Percentiles rank a stretch among this genome's conserved stretches.
These are phyloP conservation scores for Rhyacophila evoluta DNA, from an alignment of 2,888 invertebrate genomes.

Conservation along the genomic window DNA sequence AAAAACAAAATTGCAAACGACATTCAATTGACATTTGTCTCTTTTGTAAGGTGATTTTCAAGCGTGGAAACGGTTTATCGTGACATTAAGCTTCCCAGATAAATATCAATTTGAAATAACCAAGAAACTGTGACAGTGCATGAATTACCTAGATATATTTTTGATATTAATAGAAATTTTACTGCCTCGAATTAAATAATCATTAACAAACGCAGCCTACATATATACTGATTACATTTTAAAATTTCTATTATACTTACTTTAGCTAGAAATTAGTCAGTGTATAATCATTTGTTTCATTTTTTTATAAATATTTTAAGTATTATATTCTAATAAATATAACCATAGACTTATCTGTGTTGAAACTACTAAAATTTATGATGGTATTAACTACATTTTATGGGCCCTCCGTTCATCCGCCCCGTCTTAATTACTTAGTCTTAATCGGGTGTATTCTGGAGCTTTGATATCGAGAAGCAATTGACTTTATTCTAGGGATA, in stretches of 20 bases:
- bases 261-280: neutral
- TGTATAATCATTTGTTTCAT: no score
- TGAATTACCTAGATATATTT: slow-evolving; percentile 3
- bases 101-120: neutral
- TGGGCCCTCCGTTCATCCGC: no score
- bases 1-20: neutral
- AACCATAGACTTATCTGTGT: no score
- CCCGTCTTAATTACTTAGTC: no score
- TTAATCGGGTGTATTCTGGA: no score
- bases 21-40: slow-evolving; percentile 3
- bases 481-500: no score
- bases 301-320: no score
- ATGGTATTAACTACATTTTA: no score
- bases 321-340: no score
- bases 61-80: neutral
- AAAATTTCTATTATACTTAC: neutral
- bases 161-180: slow-evolving; percentile 22
- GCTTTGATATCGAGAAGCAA: no score
- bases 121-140: slow-evolving; percentile 5
- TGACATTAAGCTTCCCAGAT: slow-evolving; percentile 14
- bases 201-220: neutral
- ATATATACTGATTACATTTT: neutral
- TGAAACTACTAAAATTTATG: no score
- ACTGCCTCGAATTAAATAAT: neutral
- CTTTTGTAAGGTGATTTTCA: slow-evolving; percentile 3